Evolutionary conservation across 2,113 vertebrate genomes (phyloP).

Genomic region (Atlantisia rogersi): DNA sequence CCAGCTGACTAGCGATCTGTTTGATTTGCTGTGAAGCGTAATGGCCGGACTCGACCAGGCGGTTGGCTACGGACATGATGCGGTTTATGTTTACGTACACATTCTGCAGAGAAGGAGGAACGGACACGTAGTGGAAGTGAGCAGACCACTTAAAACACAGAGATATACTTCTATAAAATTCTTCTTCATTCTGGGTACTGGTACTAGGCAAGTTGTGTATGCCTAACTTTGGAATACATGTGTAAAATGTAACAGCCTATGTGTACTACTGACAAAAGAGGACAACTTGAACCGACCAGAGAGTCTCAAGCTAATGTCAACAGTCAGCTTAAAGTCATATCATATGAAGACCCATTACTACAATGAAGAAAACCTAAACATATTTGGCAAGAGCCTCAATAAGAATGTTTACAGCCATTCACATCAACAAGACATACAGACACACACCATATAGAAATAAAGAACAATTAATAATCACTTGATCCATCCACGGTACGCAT

Average conservation of each 20-base stretch:
- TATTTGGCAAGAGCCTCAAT: neutral
- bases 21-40: conserved; percentile 97
- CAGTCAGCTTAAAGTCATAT: neutral
- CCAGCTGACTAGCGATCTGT: conserved; percentile 94
- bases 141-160: neutral
- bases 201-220: neutral
- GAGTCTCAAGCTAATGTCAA: neutral
- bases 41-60: conserved; percentile 94
- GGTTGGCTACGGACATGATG: conserved; percentile 95
- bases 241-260: neutral
- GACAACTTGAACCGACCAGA: neutral
- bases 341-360: neutral
- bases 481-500: neutral
- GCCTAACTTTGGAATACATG: neutral
- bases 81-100: conserved; percentile 99
- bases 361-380: neutral
- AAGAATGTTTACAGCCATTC: neutral
- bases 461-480: neutral
- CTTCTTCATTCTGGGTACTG: neutral
- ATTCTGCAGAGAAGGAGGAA: conserved; percentile 78
- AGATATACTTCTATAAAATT: neutral
- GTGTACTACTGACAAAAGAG: neutral
- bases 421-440: neutral
- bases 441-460: neutral
- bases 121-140: neutral